Percentiles rank a stretch among this genome's conserved stretches.
Conservation (phyloP, 2,113 vertebrate genomes). For the Alectura lathami region DNA sequence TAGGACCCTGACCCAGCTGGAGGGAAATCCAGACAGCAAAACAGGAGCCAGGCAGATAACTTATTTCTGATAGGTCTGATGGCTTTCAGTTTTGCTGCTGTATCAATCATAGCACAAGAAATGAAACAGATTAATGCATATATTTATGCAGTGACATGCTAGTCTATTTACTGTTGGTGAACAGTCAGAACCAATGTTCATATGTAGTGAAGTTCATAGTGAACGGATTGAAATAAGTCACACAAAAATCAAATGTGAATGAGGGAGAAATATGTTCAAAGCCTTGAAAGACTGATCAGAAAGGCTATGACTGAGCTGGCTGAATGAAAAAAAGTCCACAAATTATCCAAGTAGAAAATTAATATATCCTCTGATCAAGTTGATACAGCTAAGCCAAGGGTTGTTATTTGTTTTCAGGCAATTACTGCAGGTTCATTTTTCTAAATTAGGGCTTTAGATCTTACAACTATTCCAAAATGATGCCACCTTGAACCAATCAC, state of each 20-base stretch:
- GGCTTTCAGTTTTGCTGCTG: neutral
- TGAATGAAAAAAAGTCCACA: neutral
- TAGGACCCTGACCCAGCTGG: neutral
- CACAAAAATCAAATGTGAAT: neutral
- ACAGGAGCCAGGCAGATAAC: neutral
- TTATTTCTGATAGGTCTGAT: neutral
- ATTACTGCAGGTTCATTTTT: constrained; percentile 57
- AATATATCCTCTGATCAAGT: constrained; percentile 58
- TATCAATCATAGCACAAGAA: neutral
- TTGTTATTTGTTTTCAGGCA: constrained; percentile 46
- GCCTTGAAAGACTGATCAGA: neutral
- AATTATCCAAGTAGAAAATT: constrained; percentile 43
- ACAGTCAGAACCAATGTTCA: neutral
- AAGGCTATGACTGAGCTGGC: neutral
- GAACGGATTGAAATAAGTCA: neutral
- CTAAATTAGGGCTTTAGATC: constrained; percentile 43
- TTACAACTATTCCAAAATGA: constrained; percentile 30
- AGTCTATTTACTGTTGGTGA: neutral
- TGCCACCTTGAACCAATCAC: constrained; percentile 56
- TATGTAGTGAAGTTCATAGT: neutral
- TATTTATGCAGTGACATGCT: neutral
- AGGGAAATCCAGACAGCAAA: neutral
- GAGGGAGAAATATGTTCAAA: neutral
- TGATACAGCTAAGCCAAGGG: constrained; percentile 24
- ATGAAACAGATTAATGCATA: neutral